phyloP scores from a whole-genome alignment of 2,113 vertebrate genomes.

The Apus apus region DNA sequence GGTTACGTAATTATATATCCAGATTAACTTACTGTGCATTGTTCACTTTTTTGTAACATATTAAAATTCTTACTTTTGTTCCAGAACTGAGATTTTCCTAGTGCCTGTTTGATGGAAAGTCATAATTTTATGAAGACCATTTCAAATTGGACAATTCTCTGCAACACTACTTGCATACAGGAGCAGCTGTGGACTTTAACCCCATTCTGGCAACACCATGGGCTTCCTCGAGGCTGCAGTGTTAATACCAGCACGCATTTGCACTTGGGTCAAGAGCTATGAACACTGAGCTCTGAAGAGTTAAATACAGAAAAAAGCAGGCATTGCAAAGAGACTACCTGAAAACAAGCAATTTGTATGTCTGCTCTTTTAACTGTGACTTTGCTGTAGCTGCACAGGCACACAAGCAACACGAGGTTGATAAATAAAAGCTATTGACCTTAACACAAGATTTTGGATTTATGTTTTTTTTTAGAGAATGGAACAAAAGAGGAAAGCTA shows the following conservation, averaged over 20 bases:
- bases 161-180: background rate
- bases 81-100: slow-evolving; percentile 38
- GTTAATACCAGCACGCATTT: background rate
- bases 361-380: fast-evolving
- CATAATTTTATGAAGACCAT: background rate
- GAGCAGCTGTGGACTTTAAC: background rate
- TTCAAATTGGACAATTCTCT: background rate
- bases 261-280: background rate
- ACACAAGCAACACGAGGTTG: background rate
- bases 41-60: background rate
- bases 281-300: background rate
- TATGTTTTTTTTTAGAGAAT: background rate
- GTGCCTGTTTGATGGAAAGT: background rate
- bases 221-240: background rate
- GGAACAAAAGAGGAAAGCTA: background rate
- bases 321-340: background rate
- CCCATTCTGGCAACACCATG: background rate
- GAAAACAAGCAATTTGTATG: background rate
- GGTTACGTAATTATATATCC: slow-evolving; percentile 27
- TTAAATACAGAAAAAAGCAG: background rate
- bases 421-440: background rate
- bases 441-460: background rate
- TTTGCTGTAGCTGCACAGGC: background rate
- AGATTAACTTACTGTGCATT: background rate
- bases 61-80: slow-evolving; percentile 22